Evolutionary conservation across 2,797 vertebrate genomes (phyloP), one percentile per base, ranked within the genome.

Genomic region (Thaleichthys pacificus): DNA sequence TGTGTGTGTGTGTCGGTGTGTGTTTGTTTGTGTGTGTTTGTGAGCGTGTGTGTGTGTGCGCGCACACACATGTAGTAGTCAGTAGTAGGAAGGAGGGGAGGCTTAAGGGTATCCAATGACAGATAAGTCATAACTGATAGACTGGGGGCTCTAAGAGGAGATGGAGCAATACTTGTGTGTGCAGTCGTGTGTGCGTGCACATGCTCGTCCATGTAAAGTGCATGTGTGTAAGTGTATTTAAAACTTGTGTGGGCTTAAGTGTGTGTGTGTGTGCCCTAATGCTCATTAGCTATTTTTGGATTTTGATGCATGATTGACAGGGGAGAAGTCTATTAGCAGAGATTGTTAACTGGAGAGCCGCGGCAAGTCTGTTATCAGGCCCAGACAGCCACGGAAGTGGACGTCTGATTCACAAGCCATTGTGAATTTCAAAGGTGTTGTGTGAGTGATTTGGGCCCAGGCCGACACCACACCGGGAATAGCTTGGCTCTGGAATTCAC

Each of bases 321-420:
- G 82, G 80, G 89, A 90, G 89, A 92, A 93, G 93, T 93, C 91
- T 93, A 93, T 94, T 93, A 94, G 91, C 87, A 89, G 86, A 94
- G 91, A 94, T 93, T 89, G 91, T 94, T 93, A 93, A 93, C 84
- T 86, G 71, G 12, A 58, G 81, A 74, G 80, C 91, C 87, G 87
- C 86, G 85, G 83, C 86, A 82, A 92, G 88, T 86, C 91, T 90
- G 91, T 93, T 94, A 93, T 94, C 91, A 88, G 86, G 88, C 88
- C 81, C 87, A 91, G 92, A 92, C 92, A 93, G 91, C 87, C 87
- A 84, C 90, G 86, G 91, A 90, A 89, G 90, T 82, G 86, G 82
- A 88, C 71, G 84, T 84, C 86, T 86, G 88, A 91, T 92, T 92
- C 91, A 90, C 90, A 89, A 87, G 84, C 87, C 79, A 90, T 92